Evolutionary conservation across 2,888 invertebrate species (phyloP).

Genomic region (Allacma fusca): DNA sequence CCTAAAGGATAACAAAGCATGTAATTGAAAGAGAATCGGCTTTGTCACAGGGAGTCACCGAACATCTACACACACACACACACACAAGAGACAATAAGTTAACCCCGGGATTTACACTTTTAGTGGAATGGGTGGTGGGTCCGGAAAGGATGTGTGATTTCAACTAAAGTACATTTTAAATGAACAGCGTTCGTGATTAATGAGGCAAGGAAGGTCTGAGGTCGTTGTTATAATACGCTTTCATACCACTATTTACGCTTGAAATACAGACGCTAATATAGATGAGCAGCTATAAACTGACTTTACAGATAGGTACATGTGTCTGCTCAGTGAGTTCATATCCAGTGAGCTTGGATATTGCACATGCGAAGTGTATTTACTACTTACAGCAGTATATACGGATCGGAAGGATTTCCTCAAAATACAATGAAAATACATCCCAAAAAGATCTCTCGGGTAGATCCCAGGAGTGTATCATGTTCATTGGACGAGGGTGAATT

Average conservation of each 20-base stretch:
- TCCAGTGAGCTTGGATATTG: no score
- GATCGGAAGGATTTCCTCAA: neutral
- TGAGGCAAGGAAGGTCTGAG: conserved; percentile 34
- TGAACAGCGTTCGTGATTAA: conserved; percentile 40
- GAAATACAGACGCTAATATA: neutral
- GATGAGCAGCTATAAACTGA: no score
- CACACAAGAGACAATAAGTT: neutral
- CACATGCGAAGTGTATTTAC: no score
- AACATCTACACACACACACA: neutral
- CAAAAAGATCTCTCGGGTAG: no score
- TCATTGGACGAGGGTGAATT: conserved; percentile 4
- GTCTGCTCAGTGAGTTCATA: no score
- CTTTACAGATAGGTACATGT: no score
- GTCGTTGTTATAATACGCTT: conserved; percentile 1
- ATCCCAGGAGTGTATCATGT: conserved; percentile 9
- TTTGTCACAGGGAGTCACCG: conserved; percentile 26
- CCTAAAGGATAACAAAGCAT: conserved; percentile 38
- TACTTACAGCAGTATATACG: neutral
- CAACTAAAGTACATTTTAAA: conserved; percentile 25
- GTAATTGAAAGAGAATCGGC: conserved; percentile 37
- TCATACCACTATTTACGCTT: no score
- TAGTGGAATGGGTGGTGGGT: conserved; percentile 30
- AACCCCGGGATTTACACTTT: neutral
- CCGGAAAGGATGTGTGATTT: conserved; percentile 31
- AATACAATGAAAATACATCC: no score